Evolutionary conservation across 2,113 vertebrate species (phyloP).

Genomic region (Jaculus jaculus): DNA sequence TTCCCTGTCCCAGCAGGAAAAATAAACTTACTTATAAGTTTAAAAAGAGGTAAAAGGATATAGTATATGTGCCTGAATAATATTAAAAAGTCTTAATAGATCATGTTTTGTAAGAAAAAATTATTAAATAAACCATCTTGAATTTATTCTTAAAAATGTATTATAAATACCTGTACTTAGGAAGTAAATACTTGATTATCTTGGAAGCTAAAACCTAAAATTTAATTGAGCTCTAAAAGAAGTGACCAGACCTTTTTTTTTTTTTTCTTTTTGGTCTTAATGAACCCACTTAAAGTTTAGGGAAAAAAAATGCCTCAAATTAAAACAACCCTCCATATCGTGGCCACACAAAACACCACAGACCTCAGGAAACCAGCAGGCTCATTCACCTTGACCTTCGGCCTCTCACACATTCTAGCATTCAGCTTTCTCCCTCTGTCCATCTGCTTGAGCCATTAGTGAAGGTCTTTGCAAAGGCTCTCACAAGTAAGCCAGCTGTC

Average conservation of each 20-base stretch:
- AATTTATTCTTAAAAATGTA: conserved; percentile 37
- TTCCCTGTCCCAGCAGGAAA: conserved; percentile 25
- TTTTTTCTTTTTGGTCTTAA: conserved; percentile 64
- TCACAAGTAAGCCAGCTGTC: conserved; percentile 88
- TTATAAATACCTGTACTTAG: conserved; percentile 41
- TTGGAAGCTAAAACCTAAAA: conserved; percentile 60
- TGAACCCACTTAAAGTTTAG: conserved; percentile 79
- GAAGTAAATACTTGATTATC: conserved; percentile 38
- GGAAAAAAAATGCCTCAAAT: conserved; percentile 81
- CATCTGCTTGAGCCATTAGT: conserved; percentile 90
- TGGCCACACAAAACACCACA: conserved; percentile 84
- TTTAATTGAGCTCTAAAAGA: conserved; percentile 69
- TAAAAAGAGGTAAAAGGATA: conserved; percentile 19
- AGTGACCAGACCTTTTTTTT: conserved; percentile 51
- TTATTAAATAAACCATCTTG: conserved; percentile 53
- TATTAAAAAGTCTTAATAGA: conserved; percentile 38
- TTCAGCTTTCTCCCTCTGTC: conserved; percentile 87
- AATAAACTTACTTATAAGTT: conserved; percentile 29
- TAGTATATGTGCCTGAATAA: neutral
- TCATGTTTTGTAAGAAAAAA: conserved; percentile 42
- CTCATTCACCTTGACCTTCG: conserved; percentile 88
- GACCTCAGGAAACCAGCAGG: conserved; percentile 88
- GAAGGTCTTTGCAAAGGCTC: conserved; percentile 85
- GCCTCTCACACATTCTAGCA: conserved; percentile 88
- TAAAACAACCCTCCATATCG: conserved; percentile 83